Evolutionary conservation across 2,113 vertebrate genomes (phyloP), one percentile per base, ranked within the genome.

Genomic region (Pseudopipra pipra): DNA sequence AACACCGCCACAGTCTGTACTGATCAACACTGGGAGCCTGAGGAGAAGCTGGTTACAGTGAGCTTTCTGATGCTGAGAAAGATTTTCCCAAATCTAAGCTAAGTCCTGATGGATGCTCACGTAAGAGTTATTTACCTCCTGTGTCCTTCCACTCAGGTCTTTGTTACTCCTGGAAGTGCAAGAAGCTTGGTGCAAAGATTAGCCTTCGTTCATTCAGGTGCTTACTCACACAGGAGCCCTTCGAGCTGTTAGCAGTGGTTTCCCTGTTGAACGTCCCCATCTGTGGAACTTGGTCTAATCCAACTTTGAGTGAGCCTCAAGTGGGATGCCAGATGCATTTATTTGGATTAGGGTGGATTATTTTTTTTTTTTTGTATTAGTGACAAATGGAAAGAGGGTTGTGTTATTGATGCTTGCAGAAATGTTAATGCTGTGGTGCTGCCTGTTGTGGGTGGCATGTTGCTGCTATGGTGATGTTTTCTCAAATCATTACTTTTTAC

Each of bases 1-100:
- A 16, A 14, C 0, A 0, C 30, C 21, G 27, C 16, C 49, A 27
- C 1, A 0, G 15, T 75, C 78, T 70, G 14, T 75, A 11, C 28
- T 56, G 33, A 21, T 46, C 46, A 66, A 19, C 31, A 56, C 8
- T 2, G 12, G 17, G n/a, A 75, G 52, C 18, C 51, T 73, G 49
- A 33, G 58, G 31, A 52, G 55, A 35, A 72, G 62, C 16, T 65
- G 31, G 13, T 77, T 71, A 27, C 2, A 5, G 22, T 51, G 62
- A 72, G 33, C 39, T 85, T 78, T 37, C n/a, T 92, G 73, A 30
- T 39, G 21, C 27, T 24, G 47, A 51, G 33, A 28, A 58, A 24
- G 10, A 20, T 46, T 47, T 62, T 55, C 11, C 30, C 30, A 58
- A 28, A n/a, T n/a, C 11, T 58, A 58, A 56, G 30, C 55, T 28